These are phyloP conservation scores for Ichneumoninae sp. DNA, from an alignment of 2,888 invertebrate genomes.

Conservation along the genomic window DNA sequence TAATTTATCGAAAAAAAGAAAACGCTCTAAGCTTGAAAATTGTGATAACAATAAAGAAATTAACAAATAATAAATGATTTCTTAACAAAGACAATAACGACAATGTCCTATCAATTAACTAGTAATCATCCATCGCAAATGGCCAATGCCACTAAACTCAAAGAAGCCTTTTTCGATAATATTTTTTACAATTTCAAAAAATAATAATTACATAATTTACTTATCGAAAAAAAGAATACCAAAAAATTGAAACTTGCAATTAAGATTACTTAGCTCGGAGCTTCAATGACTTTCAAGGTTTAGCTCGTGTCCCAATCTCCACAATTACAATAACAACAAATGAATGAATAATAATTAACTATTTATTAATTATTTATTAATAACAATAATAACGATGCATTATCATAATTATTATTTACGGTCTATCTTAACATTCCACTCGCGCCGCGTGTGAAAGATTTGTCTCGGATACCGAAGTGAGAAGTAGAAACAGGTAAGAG, in stretches of 20 bases:
- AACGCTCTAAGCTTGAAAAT: too few relatives aligned
- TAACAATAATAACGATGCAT: neutral
- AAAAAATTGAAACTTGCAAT: neutral
- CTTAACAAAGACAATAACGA: neutral
- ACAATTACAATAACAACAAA: neutral
- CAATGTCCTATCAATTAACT: slow-evolving; percentile 50
- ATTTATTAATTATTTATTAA: neutral
- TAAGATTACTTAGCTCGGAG: neutral
- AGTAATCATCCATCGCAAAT: slow-evolving; percentile 22
- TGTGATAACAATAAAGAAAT: neutral
- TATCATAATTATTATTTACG: neutral
- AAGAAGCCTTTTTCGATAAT: neutral
- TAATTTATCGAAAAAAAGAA: neutral
- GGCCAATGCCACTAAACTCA: neutral
- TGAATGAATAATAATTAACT: neutral
- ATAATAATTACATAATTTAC: neutral
- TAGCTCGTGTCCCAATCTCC: neutral
- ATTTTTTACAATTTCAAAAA: neutral
- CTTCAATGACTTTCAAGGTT: neutral
- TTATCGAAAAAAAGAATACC: too few relatives aligned
- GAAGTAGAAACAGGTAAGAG: slow-evolving; percentile 52
- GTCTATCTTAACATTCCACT: neutral
- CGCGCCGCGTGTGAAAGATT: slow-evolving; percentile 6
- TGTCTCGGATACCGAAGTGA: slow-evolving; percentile 38
- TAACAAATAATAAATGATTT: too few relatives aligned